A percentile compares a stretch with the other conserved stretches of the same genome.
Conservation (phyloP, 1,140 invertebrate genomes). For the Drosophila kikkawai region DNA sequence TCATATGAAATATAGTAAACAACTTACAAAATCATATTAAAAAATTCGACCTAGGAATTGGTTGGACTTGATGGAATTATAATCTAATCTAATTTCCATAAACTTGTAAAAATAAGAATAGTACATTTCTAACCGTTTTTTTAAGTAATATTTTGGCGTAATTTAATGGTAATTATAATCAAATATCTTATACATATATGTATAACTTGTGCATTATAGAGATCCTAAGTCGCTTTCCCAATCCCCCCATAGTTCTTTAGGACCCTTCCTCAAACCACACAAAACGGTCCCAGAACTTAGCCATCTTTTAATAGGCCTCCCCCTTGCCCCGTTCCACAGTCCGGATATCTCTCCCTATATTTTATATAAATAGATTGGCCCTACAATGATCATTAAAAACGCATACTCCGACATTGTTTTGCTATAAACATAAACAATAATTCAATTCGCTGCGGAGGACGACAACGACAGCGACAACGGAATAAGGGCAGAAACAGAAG, state of each 20-base stretch:
- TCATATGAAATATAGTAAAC: background rate
- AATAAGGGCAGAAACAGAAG: constrained; percentile 46
- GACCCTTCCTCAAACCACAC: background rate
- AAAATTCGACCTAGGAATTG: too few species aligned
- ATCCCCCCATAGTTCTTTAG: too few species aligned
- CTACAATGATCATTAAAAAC: constrained; percentile 75
- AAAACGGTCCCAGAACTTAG: constrained; percentile 7
- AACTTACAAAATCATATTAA: too few species aligned
- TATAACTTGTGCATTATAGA: too few species aligned
- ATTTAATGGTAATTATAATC: background rate
- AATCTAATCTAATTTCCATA: too few species aligned
- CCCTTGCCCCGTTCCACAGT: background rate
- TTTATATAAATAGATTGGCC: constrained; percentile 42
- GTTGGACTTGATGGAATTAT: too few species aligned
- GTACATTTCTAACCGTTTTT: background rate
- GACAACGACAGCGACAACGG: constrained; percentile 23
- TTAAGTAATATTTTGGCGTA: background rate
- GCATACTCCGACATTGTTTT: constrained; percentile 73
- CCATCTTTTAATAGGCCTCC: constrained; percentile 26
- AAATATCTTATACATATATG: too few species aligned
- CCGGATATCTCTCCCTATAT: constrained; percentile 2
- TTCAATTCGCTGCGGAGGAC: constrained; percentile 70
- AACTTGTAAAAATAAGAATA: background rate
- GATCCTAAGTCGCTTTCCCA: background rate
- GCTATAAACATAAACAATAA: constrained; percentile 81